Percentiles rank a stretch among this genome's conserved stretches.
phyloP scores from a whole-genome alignment of 2,113 vertebrate genomes.

The Lethenteron reissneri region DNA sequence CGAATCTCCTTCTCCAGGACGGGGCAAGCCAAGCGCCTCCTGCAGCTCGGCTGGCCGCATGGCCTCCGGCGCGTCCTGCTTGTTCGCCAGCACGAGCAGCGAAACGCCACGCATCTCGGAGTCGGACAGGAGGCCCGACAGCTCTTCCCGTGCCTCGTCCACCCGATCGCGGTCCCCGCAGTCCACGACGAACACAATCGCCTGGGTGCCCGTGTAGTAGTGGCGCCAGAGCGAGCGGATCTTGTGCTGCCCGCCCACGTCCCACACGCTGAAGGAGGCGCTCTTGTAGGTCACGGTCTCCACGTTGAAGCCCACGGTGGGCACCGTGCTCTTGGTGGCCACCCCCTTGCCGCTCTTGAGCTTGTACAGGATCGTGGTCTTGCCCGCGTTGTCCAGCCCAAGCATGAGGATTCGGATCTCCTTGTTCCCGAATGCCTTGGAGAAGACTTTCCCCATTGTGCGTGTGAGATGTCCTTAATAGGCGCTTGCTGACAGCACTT shows the following conservation, averaged over 20 bases:
- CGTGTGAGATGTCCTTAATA: no score
- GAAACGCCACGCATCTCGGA: constrained; percentile 12
- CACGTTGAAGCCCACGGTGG: constrained; percentile 14
- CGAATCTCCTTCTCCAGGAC: no score
- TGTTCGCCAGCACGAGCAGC: constrained; percentile 14
- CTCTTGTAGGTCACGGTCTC: constrained; percentile 11
- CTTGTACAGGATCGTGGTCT: constrained; percentile 28
- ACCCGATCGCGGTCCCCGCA: constrained; percentile 12
- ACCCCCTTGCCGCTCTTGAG: constrained; percentile 11
- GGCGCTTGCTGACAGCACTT: no score
- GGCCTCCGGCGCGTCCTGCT: constrained; percentile 16
- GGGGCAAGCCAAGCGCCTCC: constrained; percentile 10
- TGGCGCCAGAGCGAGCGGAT: constrained; percentile 11
- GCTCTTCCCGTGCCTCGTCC: constrained; percentile 10
- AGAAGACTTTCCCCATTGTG: no score
- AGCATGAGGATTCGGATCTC: constrained; percentile 12
- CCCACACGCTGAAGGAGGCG: constrained; percentile 14
- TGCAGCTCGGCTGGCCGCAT: constrained; percentile 9
- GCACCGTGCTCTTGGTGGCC: constrained; percentile 11
- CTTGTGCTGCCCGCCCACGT: constrained; percentile 10
- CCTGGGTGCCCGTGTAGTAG: constrained; percentile 12
- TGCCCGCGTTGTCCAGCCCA: constrained; percentile 32
- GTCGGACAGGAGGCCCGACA: constrained; percentile 8
- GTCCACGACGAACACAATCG: constrained; percentile 14
- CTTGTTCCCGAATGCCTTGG: no score